Evolutionary conservation across 2,797 vertebrate genomes (phyloP).

Genomic region (Pantherophis alleghaniensis): DNA sequence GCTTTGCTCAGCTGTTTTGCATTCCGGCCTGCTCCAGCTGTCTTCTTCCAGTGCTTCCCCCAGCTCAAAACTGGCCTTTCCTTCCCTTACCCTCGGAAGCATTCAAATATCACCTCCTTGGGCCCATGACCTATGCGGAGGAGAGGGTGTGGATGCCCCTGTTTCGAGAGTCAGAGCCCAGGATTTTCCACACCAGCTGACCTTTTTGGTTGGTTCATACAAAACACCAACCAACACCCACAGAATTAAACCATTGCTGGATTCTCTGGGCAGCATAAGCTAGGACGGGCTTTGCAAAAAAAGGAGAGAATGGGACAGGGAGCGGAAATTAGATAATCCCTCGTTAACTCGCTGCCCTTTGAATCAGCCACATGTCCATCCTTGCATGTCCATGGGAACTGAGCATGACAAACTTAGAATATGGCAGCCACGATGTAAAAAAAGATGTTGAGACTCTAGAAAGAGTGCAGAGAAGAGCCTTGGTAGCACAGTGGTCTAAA

Average conservation of each 20-base stretch:
- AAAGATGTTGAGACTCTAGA: not conserved
- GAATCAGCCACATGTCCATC: not conserved
- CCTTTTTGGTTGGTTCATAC: not conserved
- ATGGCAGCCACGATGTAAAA: not conserved
- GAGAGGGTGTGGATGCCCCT: accelerated
- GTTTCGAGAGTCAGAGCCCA: not conserved
- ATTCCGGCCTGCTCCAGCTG: slow-evolving; percentile 61
- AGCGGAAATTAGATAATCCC: not conserved
- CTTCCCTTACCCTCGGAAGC: slow-evolving; percentile 14
- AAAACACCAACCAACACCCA: not conserved
- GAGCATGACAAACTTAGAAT: accelerated
- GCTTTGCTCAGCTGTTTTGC: slow-evolving; percentile 48
- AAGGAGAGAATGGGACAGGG: not conserved
- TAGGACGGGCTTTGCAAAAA: not conserved
- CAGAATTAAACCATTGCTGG: not conserved
- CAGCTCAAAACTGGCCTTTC: slow-evolving; percentile 6
- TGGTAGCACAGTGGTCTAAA: too few species aligned
- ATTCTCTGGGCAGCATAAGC: not conserved
- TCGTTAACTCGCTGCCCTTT: not conserved
- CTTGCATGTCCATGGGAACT: not conserved
- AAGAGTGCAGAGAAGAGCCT: not conserved
- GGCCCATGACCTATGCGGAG: not conserved
- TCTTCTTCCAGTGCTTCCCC: slow-evolving; percentile 11
- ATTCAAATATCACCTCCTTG: slow-evolving; percentile 6
- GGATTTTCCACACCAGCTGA: slow-evolving; percentile 4